Evolutionary conservation across 2,797 vertebrate species (phyloP).

Genomic region (Acropternis orthonyx): DNA sequence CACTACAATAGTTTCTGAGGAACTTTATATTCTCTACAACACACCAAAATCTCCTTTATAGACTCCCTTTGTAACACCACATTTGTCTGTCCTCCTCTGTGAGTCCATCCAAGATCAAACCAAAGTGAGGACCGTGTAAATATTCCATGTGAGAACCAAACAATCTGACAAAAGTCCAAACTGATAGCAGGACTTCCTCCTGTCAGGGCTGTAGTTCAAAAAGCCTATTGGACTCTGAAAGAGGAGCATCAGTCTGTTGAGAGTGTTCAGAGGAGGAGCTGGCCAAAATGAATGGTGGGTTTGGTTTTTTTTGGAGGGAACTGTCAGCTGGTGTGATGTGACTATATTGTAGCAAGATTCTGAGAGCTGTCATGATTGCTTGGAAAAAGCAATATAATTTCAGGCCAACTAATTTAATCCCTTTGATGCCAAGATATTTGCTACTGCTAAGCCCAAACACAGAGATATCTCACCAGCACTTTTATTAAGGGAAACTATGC

Average conservation of each 20-base stretch:
- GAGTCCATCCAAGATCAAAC: neutral
- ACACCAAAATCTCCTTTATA: neutral
- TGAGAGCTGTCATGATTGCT: conserved; percentile 63
- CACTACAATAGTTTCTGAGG: neutral
- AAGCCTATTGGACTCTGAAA: neutral
- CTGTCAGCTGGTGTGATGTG: conserved; percentile 57
- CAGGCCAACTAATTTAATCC: conserved; percentile 66
- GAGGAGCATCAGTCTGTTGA: neutral
- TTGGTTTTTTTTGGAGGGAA: conserved; percentile 20
- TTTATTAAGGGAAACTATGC: conserved; percentile 51
- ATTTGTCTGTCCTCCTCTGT: neutral
- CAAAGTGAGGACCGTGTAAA: neutral
- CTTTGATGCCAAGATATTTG: conserved; percentile 66
- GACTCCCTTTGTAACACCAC: neutral
- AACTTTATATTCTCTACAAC: neutral
- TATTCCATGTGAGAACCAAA: neutral
- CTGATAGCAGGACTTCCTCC: neutral
- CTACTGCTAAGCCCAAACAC: conserved; percentile 38
- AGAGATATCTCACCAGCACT: conserved; percentile 35
- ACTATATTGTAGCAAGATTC: conserved; percentile 59
- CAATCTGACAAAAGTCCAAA: neutral
- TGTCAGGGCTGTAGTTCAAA: neutral
- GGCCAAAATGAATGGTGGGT: conserved; percentile 1
- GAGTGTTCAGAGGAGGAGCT: neutral
- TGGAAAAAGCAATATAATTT: conserved; percentile 67